A percentile compares a stretch with the other conserved stretches of the same genome.
Conservation (phyloP, 2,797 vertebrate genomes). For the Coluber constrictor region DNA sequence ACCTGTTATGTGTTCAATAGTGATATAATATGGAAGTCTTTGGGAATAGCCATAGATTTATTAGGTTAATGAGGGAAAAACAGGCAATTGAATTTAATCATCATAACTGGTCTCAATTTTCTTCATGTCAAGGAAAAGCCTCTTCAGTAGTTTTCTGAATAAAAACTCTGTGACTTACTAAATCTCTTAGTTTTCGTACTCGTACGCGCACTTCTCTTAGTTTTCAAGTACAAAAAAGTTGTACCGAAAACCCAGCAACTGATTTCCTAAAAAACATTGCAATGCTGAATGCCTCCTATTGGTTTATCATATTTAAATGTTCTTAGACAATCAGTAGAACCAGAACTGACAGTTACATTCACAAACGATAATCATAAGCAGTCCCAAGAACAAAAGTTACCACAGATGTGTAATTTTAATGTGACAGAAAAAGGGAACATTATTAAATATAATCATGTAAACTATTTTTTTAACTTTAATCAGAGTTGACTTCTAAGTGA, state of each 20-base stretch:
- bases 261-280: not conserved
- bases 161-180: not conserved
- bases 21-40: not conserved
- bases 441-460: not conserved
- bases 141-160: not conserved
- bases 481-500: not conserved
- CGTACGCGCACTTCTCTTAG: not conserved
- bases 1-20: not conserved
- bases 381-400: not conserved
- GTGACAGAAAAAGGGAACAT: not conserved
- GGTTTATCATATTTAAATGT: not conserved
- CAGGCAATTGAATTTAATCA: not conserved
- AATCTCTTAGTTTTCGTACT: not conserved
- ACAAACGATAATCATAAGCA: not conserved
- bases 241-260: not conserved
- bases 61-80: too few relatives aligned
- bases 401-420: not conserved
- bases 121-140: too few relatives aligned
- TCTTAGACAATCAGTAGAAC: not conserved
- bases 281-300: not conserved
- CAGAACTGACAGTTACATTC: not conserved
- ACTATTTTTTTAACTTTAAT: not conserved
- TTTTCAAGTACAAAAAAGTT: not conserved
- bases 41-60: not conserved
- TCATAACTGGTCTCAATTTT: too few relatives aligned